Evolutionary conservation across 2,888 invertebrate species (phyloP), one percentile per base, ranked within the genome.

Genomic region (Minunthozetes semirufus): DNA sequence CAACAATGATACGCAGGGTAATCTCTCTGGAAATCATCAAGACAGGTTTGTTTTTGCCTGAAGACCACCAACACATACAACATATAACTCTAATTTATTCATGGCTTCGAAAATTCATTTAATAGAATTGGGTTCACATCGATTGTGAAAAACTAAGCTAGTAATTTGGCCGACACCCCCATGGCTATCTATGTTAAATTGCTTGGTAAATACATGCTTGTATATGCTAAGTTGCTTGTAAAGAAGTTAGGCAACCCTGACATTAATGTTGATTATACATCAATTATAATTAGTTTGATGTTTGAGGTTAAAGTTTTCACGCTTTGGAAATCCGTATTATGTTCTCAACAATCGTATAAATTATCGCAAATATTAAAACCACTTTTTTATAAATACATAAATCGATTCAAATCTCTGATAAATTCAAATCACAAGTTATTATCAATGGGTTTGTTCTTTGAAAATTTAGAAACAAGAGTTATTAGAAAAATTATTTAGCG

Each of bases 211-310:
- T 42, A 25, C 2, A 27, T 27, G 27, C 13, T 27, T 9, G 11
- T 42, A 25, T 13, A 27, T 27, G 27, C 13, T 27, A 15, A 27
- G 9, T 13, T 27, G 27, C n/a, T 19, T 11, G 25, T 22, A 22
- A 25, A 59, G 11, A 38, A 13, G 19, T 66, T 17, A 48, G 70
- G 15, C 70, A 70, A 70, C 70, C 70, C 70, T 70, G 70, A 70
- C 70, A 70, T 48, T 70, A 70, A 70, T 70, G 25, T 70, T 25
- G 42, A 46, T 70, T 46, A 70, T 17, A 48, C 70, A 70, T 70
- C 70, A 70, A 70, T 70, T 25, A 70, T 70, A 70, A 66, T 70
- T 70, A 70, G 70, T 70, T 48, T 70, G 48, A 46, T 70, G 15
- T 29, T 66, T 38, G 25, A 25, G 70, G 68, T 48, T 70, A 70